Percentiles rank a stretch among this genome's conserved stretches.
phyloP scores from a whole-genome alignment of 2,113 vertebrate species.

The Baryphthengus martii region DNA sequence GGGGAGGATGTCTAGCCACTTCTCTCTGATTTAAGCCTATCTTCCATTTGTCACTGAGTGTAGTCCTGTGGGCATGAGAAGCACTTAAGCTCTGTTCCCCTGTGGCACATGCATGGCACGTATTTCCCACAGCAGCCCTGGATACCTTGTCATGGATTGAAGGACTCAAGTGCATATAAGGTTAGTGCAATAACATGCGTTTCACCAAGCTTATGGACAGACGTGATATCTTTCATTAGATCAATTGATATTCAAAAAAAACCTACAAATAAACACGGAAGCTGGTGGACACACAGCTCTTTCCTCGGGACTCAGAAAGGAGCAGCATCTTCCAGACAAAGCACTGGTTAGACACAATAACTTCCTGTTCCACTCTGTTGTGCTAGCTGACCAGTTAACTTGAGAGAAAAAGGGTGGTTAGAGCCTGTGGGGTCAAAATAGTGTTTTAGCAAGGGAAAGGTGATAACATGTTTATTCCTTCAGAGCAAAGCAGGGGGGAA shows the following conservation, averaged over 20 bases:
- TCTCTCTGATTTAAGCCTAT: background rate
- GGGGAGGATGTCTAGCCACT: background rate
- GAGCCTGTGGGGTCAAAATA: background rate
- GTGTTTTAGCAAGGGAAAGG: background rate
- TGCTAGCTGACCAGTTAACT: background rate
- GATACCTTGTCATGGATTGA: accelerated
- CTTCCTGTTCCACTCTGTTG: background rate
- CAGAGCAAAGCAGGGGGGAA: background rate
- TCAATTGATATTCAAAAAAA: background rate
- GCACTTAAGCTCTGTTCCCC: background rate
- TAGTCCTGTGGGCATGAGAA: background rate
- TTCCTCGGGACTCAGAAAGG: background rate
- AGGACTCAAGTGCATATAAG: background rate
- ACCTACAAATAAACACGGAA: too few species aligned
- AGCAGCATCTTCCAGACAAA: background rate
- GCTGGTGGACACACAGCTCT: background rate
- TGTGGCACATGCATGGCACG: accelerated
- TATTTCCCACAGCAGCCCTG: background rate
- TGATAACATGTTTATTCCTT: background rate
- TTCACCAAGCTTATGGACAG: background rate
- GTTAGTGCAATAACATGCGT: background rate
- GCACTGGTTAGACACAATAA: background rate
- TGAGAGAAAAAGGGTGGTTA: background rate
- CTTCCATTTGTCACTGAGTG: background rate
- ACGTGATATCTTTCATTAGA: background rate